These are phyloP conservation scores for Zophobas atratus DNA, from an alignment of 1,140 invertebrate genomes.

Conservation along the genomic window DNA sequence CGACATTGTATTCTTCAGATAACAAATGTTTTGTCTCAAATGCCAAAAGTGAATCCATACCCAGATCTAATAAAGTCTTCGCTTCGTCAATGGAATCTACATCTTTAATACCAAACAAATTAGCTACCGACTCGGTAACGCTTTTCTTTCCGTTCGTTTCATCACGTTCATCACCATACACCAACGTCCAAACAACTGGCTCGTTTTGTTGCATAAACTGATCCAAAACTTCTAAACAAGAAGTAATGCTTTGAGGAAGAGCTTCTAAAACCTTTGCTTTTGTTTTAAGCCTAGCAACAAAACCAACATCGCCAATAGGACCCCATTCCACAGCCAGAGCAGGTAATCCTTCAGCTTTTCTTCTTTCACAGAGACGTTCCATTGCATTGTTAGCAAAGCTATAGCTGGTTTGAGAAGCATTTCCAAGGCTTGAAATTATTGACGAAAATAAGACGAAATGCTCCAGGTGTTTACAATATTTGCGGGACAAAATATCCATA, in stretches of 20 bases:
- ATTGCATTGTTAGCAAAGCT: constrained; percentile 76
- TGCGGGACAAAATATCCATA: constrained; percentile 70
- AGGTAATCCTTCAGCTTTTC: constrained; percentile 70
- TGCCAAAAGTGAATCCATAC: constrained; percentile 98
- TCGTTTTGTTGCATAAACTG: constrained; percentile 77
- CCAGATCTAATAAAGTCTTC: constrained; percentile 89
- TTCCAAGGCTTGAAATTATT: constrained; percentile 83
- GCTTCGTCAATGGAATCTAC: constrained; percentile 80
- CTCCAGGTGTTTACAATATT: constrained; percentile 46
- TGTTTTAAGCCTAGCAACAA: constrained; percentile 67
- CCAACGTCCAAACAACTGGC: constrained; percentile 74
- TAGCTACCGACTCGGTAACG: constrained; percentile 82
- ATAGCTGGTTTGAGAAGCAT: constrained; percentile 86
- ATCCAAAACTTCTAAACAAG: constrained; percentile 79
- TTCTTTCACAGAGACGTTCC: constrained; percentile 74
- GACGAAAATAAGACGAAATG: constrained; percentile 83
- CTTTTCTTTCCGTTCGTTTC: constrained; percentile 69
- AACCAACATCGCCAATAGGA: constrained; percentile 71
- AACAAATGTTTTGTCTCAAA: constrained; percentile 98
- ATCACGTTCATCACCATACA: constrained; percentile 65
- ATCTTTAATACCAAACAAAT: constrained; percentile 93
- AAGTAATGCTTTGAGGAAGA: constrained; percentile 78
- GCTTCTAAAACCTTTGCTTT: constrained; percentile 23
- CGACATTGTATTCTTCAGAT: constrained; percentile 92
- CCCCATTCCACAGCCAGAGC: constrained; percentile 76